Conservation (phyloP, 2,113 vertebrate genomes). For the Gallinago jamesoni region DNA sequence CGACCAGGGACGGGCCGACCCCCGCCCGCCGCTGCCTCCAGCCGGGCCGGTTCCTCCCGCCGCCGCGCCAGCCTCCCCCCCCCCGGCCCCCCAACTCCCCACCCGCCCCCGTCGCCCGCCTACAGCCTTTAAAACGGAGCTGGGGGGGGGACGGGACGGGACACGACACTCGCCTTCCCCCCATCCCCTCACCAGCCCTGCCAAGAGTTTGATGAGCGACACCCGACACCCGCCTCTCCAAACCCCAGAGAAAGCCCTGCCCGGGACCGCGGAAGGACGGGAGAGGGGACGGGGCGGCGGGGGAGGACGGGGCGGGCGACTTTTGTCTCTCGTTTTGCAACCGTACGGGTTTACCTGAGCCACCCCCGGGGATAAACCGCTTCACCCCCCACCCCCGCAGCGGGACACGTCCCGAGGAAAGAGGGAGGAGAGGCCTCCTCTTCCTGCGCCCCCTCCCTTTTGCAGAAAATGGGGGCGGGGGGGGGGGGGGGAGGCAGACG, state of each 20-base stretch:
- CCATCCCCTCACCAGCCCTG: background rate
- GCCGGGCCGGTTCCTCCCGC: background rate
- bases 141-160: background rate
- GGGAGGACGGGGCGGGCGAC: background rate
- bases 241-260: background rate
- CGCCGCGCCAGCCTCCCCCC: background rate
- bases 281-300: too few species aligned
- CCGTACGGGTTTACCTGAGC: background rate
- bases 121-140: background rate
- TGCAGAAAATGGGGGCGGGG: background rate
- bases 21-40: background rate
- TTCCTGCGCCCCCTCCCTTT: background rate
- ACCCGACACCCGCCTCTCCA: conserved; percentile 35
- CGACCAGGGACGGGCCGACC: background rate
- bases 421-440: background rate
- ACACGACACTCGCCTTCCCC: background rate
- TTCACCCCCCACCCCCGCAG: background rate
- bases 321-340: conserved; percentile 9
- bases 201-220: conserved; percentile 19
- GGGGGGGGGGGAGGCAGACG: too few species aligned
- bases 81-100: too few species aligned
- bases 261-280: background rate
- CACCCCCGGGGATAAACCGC: background rate
- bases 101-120: background rate
- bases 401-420: background rate